phyloP scores from a whole-genome alignment of 2,888 invertebrate genomes.

The Tipula confusa region DNA sequence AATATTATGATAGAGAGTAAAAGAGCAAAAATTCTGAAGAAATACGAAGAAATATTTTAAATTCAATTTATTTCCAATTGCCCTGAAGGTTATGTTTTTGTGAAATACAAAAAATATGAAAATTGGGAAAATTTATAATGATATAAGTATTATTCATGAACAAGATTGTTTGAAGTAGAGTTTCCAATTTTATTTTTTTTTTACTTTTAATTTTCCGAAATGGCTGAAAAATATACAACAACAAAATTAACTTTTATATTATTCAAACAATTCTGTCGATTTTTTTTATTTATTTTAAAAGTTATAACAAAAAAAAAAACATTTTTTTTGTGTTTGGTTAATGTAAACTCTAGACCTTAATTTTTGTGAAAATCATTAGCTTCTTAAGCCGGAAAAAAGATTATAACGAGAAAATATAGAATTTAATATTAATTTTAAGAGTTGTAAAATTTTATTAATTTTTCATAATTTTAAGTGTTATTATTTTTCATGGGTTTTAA shows the following conservation, averaged over 20 bases:
- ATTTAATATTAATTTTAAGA: neutral
- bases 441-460: conserved; percentile 16
- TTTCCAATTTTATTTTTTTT: neutral
- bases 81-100: neutral
- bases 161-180: conserved; percentile 3
- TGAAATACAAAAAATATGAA: neutral
- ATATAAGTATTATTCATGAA: conserved; percentile 20
- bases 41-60: neutral
- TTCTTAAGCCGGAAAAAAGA: neutral
- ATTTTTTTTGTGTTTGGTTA: neutral
- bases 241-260: neutral
- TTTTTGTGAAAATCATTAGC: neutral
- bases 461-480: neutral
- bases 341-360: neutral
- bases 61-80: neutral
- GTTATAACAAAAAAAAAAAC: neutral
- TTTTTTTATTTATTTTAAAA: neutral
- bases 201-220: neutral
- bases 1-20: neutral
- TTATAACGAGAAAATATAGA: neutral
- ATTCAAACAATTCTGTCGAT: neutral
- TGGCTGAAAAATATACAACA: neutral
- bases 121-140: neutral
- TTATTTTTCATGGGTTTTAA: neutral
- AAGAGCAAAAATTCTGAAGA: neutral